These are phyloP conservation scores for Halcyon senegalensis DNA, from an alignment of 2,113 vertebrate genomes.

Conservation along the genomic window DNA sequence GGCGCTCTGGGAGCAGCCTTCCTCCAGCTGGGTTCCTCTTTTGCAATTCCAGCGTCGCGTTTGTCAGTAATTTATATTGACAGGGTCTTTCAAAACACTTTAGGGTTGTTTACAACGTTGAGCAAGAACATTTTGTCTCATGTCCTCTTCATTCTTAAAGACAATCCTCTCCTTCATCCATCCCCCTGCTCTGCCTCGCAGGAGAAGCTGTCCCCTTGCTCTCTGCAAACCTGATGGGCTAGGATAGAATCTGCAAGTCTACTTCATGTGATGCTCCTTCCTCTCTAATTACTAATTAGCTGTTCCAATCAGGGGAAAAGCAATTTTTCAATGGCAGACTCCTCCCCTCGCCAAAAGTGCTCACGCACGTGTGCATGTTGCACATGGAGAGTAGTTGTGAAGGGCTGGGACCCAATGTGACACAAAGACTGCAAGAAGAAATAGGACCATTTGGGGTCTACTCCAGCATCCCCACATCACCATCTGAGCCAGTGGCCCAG, in stretches of 20 bases:
- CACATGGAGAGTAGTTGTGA: neutral
- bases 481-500: neutral
- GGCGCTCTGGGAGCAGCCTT: neutral
- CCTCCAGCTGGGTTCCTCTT: constrained; percentile 54
- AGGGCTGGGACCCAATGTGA: neutral
- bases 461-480: neutral
- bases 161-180: neutral
- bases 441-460: neutral
- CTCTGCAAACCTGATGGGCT: neutral
- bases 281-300: neutral
- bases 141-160: constrained; percentile 62
- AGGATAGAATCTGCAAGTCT: neutral
- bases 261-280: neutral
- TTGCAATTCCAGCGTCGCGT: constrained; percentile 49
- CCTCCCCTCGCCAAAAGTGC: rapidly evolving
- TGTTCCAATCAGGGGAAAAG: neutral
- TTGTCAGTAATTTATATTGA: constrained; percentile 53
- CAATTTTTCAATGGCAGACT: neutral
- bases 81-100: constrained; percentile 74
- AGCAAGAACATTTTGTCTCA: constrained; percentile 73
- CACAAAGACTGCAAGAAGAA: rapidly evolving
- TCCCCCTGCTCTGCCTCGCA: rapidly evolving
- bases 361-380: rapidly evolving
- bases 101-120: constrained; percentile 71
- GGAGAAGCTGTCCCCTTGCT: neutral